Evolutionary conservation across 2,797 vertebrate species (phyloP), one percentile per base, ranked within the genome.

Genomic region (Microctenopoma steveboyesi): DNA sequence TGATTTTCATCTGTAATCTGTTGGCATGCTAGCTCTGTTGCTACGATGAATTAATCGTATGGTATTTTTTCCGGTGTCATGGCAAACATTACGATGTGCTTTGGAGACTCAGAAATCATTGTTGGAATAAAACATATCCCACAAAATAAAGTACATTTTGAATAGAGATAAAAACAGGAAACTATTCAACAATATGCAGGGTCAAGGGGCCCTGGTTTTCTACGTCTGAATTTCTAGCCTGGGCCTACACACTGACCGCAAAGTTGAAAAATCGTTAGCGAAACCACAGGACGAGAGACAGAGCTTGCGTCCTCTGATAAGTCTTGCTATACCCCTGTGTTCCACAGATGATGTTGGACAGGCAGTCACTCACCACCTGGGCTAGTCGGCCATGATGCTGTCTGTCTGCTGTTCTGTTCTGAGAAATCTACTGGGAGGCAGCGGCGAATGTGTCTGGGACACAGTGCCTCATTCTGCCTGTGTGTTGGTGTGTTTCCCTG

Each of bases 351-450:
- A 73, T 61, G 42, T 52, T 52, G 53, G 69, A 67, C 78, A 77
- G 67, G 42, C 76, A 55, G 72, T 78, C 78, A 76, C 48, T 88
- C 65, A 53, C 56, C 58, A 55, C 53, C 45, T 22, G 51, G 27
- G 64, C 69, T 62, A 39, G 46, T 72, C 58, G 70, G 68, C 53
- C 63, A 55, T 53, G 50, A 70, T 46, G 69, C 59, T 64, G 63
- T 40, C 68, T 58, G 56, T 76, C 61, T 77, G 60, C 61, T 84
- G 33, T 58, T 78, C 52, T 76, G 64, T 67, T 75, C 79, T 68
- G 42, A 49, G 47, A 82, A 85, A 79, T 72, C 67, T 71, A 42
- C 64, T 64, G 62, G 78, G 70, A 87, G 69, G 49, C 81, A 61
- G 56, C 75, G 71, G 64, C 3, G 51, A 54, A 75, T 69, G 65